Base-by-base conservation (phyloP, 2,888 invertebrate species). In the Watsonalla binaria region DNA sequence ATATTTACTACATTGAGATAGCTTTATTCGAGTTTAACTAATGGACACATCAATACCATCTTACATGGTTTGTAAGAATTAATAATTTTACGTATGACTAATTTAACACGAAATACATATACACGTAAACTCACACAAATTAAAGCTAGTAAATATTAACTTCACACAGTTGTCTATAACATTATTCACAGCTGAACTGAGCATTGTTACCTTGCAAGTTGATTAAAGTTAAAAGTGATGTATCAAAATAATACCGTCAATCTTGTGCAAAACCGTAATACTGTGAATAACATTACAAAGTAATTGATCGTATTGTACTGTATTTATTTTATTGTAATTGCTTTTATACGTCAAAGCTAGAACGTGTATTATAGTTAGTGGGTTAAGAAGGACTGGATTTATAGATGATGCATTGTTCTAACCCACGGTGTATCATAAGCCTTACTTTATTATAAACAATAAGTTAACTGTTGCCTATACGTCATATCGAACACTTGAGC, bases 401-500 rank as follows among this genome's bases (percentile, higher is more conserved):
- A 24, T 24, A 24, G 24, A 24, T 24, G 24, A 24, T 24, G 24
- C 24, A 24, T 24, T 24, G 4, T 24, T 24, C 24, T 2, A 24
- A 24, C 4, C 24, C 24, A 24, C 24, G 24, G 24, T 24, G 24
- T 24, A 24, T 1, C 24, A 24, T 24, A 2, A 24, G 24, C 24
- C 24, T 24, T 24, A 24, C 24, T 24, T 24, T n/a, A n/a, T n/a
- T n/a, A 56, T 51, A 59, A 47, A 54, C 46, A 53, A 56, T 49
- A 52, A 52, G 57, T 67, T 35, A 54, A 63, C 63, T 65, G 62
- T 65, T 62, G 57, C 63, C 64, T 56, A 61, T 53, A 58, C 61
- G 58, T 60, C 64, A 62, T 64, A 67, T 67, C 57, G 66, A 65
- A 68, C 57, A 68, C 68, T 77, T 78, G 78, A 78, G 74, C 74